These are phyloP conservation scores for Silurus glanis DNA, from an alignment of 2,113 vertebrate species.

Conservation along the genomic window DNA sequence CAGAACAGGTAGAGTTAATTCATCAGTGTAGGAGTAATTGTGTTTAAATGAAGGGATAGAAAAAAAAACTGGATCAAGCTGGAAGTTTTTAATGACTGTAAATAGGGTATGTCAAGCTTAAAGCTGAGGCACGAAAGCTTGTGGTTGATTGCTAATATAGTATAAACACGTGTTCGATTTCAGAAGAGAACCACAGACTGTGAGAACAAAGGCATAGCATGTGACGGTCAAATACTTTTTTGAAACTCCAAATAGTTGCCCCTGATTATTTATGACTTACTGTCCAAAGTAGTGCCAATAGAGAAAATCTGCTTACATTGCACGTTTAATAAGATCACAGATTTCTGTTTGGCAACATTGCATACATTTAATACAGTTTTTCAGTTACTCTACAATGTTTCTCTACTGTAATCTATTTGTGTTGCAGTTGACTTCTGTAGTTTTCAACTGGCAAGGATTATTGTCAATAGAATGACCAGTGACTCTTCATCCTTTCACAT, in stretches of 20 bases:
- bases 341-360: neutral
- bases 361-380: neutral
- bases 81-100: slow-evolving; percentile 36
- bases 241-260: slow-evolving; percentile 3
- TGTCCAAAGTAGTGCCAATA: neutral
- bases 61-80: slow-evolving; percentile 23
- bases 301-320: neutral
- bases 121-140: slow-evolving; percentile 31
- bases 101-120: slow-evolving; percentile 35
- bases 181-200: slow-evolving; percentile 11
- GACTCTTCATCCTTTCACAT: neutral
- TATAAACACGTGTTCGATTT: slow-evolving; percentile 37
- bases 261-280: neutral
- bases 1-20: slow-evolving; percentile 16
- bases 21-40: slow-evolving; percentile 3
- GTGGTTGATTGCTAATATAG: slow-evolving; percentile 26
- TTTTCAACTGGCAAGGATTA: neutral
- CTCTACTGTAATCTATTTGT: neutral
- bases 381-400: neutral
- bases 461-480: neutral
- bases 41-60: neutral
- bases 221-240: slow-evolving; percentile 14
- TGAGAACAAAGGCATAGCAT: slow-evolving; percentile 29
- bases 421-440: neutral
- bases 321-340: neutral